Evolutionary conservation across 2,888 invertebrate species (phyloP), one percentile per base, ranked within the genome.

Genomic region (Rhagonycha lutea): DNA sequence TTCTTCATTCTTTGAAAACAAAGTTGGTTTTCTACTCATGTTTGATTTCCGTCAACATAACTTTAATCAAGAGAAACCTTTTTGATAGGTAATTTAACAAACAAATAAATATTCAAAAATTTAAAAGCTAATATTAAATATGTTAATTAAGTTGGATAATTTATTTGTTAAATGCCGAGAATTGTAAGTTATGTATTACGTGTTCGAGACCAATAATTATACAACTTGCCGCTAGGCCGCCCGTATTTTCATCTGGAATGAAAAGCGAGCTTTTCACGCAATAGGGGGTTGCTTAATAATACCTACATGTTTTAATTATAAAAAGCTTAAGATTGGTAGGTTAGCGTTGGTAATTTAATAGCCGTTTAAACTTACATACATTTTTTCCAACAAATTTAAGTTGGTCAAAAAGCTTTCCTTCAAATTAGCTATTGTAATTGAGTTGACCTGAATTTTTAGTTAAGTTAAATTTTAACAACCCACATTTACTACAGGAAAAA

Each of bases 161-260:
- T 78, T 78, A 78, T 79, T 79, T 79, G 77, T 74, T 77, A 79
- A 79, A 79, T 76, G 78, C 75, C 79, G 74, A 75, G 77, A 78
- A 47, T 77, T 76, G 73, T 79, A 77, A 79, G 77, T 77, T 75
- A 75, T 74, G 75, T 76, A 76, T 80, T 79, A 80, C 80, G 80
- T 80, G 80, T 74, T 73, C 71, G 72, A 76, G 74, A 76, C 80
- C 78, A 79, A 79, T 79, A 80, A 80, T 80, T 79, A 80, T 72
- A 70, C 61, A 72, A 74, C 74, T 68, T 72, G 69, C 72, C 74
- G 77, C 73, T 68, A 63, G 71, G 68, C 61, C 65, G 70, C 60
- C 72, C 73, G 71, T 74, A 72, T 77, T 77, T 77, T 74, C 74
- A 61, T 73, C 73, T 76, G 70, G 70, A 73, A 70, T 69, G 69